Evolutionary conservation across 1,140 invertebrate genomes (phyloP), one percentile per base, ranked within the genome.

Genomic region (Limonius californicus): DNA sequence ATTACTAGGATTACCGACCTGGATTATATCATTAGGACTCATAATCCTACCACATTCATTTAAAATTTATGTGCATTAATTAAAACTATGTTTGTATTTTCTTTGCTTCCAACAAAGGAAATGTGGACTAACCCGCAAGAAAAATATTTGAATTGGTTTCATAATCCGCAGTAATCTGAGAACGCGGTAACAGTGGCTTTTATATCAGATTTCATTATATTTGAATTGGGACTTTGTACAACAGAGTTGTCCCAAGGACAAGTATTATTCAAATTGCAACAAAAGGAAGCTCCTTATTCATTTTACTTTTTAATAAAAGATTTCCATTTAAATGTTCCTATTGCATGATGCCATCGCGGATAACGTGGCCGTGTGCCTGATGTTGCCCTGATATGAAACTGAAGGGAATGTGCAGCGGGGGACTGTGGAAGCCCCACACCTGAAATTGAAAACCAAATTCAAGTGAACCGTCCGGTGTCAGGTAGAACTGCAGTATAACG

Each of bases 11-110:
- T 50, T 50, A 50, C 45, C 45, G 45, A 50, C 45, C 45, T 50
- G 45, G 45, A 50, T 50, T 50, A 50, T 50, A 50, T 50, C 45
- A 50, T 50, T 50, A 50, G 45, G 45, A 50, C 45, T 50, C 14
- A 50, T 50, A 50, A 50, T 50, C 45, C 45, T 50, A 50, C 45
- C 45, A 50, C 45, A 50, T 50, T 50, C 45, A 50, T 50, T 50
- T 50, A 14, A 18, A 50, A 50, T 50, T 50, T 50, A 50, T 50
- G 45, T 19, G 45, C 45, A 50, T 50, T 50, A 50, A 50, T 50
- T 50, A 50, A 50, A 50, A 50, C 45, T 12, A 19, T 1, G 9
- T 50, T 21, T 50, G 15, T 50, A 19, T 21, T 50, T 21, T 50
- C 45, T 50, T 50, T 45, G 14, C 16, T n/a, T 6, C 4, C 42